phyloP scores from a whole-genome alignment of 2,888 invertebrate species.

The Calameuta idolon region DNA sequence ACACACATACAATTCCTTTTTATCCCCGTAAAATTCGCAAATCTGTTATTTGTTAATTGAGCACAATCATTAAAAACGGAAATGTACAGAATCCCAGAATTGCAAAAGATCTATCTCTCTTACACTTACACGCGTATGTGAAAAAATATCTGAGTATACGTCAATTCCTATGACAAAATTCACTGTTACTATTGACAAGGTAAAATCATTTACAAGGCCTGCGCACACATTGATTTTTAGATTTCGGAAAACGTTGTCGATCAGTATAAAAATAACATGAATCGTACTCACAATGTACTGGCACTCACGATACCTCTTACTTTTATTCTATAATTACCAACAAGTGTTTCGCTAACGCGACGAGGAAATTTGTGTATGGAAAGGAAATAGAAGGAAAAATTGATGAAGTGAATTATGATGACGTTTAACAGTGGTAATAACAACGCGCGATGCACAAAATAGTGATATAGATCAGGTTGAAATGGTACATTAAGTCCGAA shows the following conservation, averaged over 20 bases:
- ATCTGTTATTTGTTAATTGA: constrained; percentile 44
- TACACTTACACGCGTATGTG: constrained; percentile 40
- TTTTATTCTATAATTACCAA: background rate
- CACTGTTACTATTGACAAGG: constrained; percentile 34
- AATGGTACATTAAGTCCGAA: background rate
- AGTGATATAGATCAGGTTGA: background rate
- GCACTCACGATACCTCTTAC: background rate
- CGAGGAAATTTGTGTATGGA: background rate
- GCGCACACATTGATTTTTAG: background rate
- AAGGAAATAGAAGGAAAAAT: background rate
- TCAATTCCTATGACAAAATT: constrained; percentile 49
- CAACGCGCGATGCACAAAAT: background rate
- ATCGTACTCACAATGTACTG: background rate
- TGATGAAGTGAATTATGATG: background rate
- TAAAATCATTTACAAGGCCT: constrained; percentile 20
- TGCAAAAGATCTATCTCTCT: constrained; percentile 30
- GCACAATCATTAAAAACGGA: constrained; percentile 40
- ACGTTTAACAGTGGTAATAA: background rate
- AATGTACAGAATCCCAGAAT: constrained; percentile 34
- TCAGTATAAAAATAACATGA: background rate
- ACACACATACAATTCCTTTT: constrained; percentile 29
- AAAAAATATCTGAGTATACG: constrained; percentile 56
- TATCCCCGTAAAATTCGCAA: constrained; percentile 26
- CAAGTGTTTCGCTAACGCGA: background rate
- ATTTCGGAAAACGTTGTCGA: background rate